Evolutionary conservation across 2,113 vertebrate species (phyloP).

Genomic region (Datnioides undecimradiatus): DNA sequence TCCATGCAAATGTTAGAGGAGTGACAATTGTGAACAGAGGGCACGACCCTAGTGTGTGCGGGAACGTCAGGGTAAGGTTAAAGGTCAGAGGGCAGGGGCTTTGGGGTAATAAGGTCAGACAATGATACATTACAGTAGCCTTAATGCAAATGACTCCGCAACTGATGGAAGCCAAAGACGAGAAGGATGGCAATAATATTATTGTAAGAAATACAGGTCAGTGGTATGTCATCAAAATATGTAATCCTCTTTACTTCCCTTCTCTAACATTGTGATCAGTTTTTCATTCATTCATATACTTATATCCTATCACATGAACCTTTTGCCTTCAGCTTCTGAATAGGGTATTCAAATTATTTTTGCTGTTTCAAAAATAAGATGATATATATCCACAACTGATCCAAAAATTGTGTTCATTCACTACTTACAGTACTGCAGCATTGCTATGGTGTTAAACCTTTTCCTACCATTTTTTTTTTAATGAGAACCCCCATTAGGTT

Average conservation of each 20-base stretch:
- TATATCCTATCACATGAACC: background rate
- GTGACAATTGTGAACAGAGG: slow-evolving; percentile 41
- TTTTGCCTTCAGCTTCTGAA: background rate
- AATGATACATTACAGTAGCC: slow-evolving; percentile 68
- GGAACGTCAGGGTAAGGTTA: slow-evolving; percentile 51
- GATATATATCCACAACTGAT: no score
- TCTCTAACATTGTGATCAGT: background rate
- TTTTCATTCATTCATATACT: background rate
- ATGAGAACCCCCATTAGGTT: no score
- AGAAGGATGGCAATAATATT: background rate
- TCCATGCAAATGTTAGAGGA: slow-evolving; percentile 13
- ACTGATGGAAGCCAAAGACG: background rate
- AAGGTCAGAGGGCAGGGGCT: slow-evolving; percentile 59
- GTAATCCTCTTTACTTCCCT: background rate
- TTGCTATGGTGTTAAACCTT: no score
- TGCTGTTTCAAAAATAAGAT: no score
- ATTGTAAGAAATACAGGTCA: background rate
- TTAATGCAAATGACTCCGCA: slow-evolving; percentile 41
- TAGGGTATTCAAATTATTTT: no score
- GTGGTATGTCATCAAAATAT: background rate
- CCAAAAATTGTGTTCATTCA: no score
- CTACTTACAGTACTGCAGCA: no score
- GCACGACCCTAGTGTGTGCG: slow-evolving; percentile 42
- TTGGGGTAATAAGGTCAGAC: slow-evolving; percentile 68
- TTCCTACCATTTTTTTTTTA: no score